A percentile compares a stretch with the other conserved stretches of the same genome.
These are phyloP conservation scores for Carduelis carduelis DNA, from an alignment of 2,797 vertebrate genomes.

Conservation along the genomic window DNA sequence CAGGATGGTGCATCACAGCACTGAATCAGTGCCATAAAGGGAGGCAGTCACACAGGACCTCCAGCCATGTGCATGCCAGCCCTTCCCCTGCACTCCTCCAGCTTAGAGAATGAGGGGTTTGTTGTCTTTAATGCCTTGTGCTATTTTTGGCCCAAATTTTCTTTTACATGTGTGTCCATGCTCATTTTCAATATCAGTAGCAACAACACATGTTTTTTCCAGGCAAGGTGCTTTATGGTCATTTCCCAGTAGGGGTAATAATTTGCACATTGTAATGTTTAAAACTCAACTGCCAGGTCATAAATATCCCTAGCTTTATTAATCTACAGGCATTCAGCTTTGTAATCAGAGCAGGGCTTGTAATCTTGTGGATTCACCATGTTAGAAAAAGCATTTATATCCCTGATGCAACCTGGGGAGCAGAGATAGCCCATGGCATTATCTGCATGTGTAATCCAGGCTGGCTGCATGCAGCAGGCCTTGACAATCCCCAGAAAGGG, in stretches of 20 bases:
- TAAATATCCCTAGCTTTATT: slow-evolving; percentile 53
- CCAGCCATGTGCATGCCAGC: background rate
- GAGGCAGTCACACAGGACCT: background rate
- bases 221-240: background rate
- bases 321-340: slow-evolving; percentile 26
- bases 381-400: slow-evolving; percentile 17
- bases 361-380: slow-evolving; percentile 31
- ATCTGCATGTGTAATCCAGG: slow-evolving; percentile 10
- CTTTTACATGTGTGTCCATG: background rate
- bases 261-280: slow-evolving; percentile 43
- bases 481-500: background rate
- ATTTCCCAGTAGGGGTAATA: slow-evolving; percentile 28
- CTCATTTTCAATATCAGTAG: background rate
- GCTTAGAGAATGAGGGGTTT: background rate
- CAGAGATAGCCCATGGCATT: slow-evolving; percentile 36
- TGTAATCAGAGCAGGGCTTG: slow-evolving; percentile 46
- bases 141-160: background rate
- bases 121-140: background rate
- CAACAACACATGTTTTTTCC: background rate
- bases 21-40: background rate
- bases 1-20: background rate
- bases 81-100: background rate
- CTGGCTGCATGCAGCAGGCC: background rate
- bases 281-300: slow-evolving; percentile 35
- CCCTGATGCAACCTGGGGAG: slow-evolving; percentile 11